Conservation (phyloP, 64 coral and sea anemone genomes). For the Orbicella faveolata region DNA sequence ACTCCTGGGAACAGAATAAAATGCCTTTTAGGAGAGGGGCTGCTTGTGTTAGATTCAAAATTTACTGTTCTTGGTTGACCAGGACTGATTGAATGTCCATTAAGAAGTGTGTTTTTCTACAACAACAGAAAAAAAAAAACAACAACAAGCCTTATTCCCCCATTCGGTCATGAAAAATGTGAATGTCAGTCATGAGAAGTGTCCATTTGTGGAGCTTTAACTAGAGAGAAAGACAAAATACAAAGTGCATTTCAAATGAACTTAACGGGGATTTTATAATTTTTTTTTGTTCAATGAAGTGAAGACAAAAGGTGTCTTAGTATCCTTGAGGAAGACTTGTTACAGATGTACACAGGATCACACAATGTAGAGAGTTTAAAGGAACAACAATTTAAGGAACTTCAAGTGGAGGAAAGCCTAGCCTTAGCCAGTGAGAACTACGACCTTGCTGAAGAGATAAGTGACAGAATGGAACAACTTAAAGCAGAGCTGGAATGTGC, state of each 20-base stretch:
- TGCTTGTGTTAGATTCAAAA: too few relatives aligned
- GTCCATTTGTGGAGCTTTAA: too few relatives aligned
- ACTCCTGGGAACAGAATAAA: too few relatives aligned
- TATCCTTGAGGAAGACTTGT: slow-evolving; percentile 32
- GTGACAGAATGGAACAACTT: slow-evolving; percentile 33
- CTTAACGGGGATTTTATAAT: not conserved
- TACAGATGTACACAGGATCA: slow-evolving; percentile 29
- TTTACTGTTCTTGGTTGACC: too few relatives aligned
- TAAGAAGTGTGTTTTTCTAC: too few relatives aligned
- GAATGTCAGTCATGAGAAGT: too few relatives aligned
- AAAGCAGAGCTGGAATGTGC: slow-evolving; percentile 34
- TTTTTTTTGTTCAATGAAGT: slow-evolving; percentile 3
- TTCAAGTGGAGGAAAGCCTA: slow-evolving; percentile 33
- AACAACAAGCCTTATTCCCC: too few relatives aligned
- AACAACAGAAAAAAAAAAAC: too few relatives aligned
- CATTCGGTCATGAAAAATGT: too few relatives aligned
- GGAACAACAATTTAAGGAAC: slow-evolving; percentile 19
- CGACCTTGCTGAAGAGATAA: slow-evolving; percentile 63
- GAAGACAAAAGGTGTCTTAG: slow-evolving; percentile 27
- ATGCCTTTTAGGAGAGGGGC: too few relatives aligned
- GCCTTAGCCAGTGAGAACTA: slow-evolving; percentile 68
- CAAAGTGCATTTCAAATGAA: not conserved
- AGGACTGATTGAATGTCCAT: too few relatives aligned
- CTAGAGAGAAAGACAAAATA: too few relatives aligned
- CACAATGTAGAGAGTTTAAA: not conserved